Base-by-base conservation (phyloP, 2,888 invertebrate species). In the Helobdella robusta region DNA sequence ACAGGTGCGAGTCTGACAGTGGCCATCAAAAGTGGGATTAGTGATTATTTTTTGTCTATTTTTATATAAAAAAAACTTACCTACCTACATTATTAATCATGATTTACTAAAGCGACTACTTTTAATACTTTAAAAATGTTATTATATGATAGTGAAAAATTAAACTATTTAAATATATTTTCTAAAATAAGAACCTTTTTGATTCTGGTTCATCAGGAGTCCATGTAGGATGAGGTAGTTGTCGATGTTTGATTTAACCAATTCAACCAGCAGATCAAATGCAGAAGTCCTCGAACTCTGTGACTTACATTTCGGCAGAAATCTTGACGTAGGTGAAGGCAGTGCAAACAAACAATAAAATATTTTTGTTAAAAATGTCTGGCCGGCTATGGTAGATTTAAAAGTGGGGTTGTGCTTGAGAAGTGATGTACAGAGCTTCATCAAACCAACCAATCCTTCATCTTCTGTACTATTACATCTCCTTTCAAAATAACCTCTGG, bases 231-330 rank as follows among this genome's bases (percentile, higher is more conserved):
- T 84, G 74, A 85, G 85, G 76, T 91, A 93, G 80, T 92, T 94
- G 66, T 87, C 87, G 0, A 89, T 86, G 8, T 88, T 87, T 25
- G 87, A 87, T 73, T 88, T 87, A 0, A 89, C 89, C 70, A 94
- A 79, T 78, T 93, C 93, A 5, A 92, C 89, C 2, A 94, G 80
- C 1, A 94, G 81, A 79, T 93, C 93, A 76, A 90, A 94, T 0
- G 92, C 91, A 1, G 91, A 89, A 0, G 91, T 88, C 59, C 94
- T 84, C 0, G 92, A 88, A 40, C 89, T 85, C 66, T 76, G 88
- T 8, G 91, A 89, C 79, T 94, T 94, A 80, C 93, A 94, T 79
- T 92, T 92, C 0, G 94, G 93, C 50, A 91, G 84, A 74, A 89
- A 87, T 8, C 76, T 85, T 72, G 88, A 85, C 56, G 86, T 85